Base-by-base conservation (phyloP, 2,888 invertebrate species). In the Pyralis farinalis region DNA sequence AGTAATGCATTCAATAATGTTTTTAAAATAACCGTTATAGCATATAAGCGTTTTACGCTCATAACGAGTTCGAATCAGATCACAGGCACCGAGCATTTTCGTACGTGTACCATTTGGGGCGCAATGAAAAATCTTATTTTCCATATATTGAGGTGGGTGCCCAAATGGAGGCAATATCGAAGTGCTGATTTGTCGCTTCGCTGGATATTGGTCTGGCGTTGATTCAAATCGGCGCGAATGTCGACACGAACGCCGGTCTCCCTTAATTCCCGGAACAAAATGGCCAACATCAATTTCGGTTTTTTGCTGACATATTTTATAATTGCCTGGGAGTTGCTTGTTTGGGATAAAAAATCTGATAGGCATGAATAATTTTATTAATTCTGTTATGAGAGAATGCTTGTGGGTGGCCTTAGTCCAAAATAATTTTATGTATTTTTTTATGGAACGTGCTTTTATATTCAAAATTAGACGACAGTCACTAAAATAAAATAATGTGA, bases 101-200 rank as follows among this genome's bases (percentile, higher is more conserved):
- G 22, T 50, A 47, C 52, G 50, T 49, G 51, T 54, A 49, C 54
- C 63, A 51, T 55, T 60, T 46, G 52, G 47, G 46, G 54, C 54
- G 71, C 72, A 70, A 76, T 76, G 72, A 80, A 82, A 82, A 84
- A 83, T 81, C 73, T 49, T 65, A 80, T 82, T 83, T 80, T 72
- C 69, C 74, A 76, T 80, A 77, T 81, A 79, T 80, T 76, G 79
- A 80, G 71, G 75, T 74, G 73, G 68, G 71, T 77, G 67, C 71
- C 76, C 79, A 84, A 85, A 85, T 85, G 79, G 83, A 85, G 86
- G 84, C 82, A 86, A 86, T 86, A 85, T 84, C 77, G 84, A 74
- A 83, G 80, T 86, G 80, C 83, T 83, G 86, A 86, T 87, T 87
- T 86, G 81, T 81, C 86, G 85, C 84, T 79, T 70, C 75, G 63